These are phyloP conservation scores for Probosciger aterrimus DNA, from an alignment of 2,113 vertebrate genomes.

Conservation along the genomic window DNA sequence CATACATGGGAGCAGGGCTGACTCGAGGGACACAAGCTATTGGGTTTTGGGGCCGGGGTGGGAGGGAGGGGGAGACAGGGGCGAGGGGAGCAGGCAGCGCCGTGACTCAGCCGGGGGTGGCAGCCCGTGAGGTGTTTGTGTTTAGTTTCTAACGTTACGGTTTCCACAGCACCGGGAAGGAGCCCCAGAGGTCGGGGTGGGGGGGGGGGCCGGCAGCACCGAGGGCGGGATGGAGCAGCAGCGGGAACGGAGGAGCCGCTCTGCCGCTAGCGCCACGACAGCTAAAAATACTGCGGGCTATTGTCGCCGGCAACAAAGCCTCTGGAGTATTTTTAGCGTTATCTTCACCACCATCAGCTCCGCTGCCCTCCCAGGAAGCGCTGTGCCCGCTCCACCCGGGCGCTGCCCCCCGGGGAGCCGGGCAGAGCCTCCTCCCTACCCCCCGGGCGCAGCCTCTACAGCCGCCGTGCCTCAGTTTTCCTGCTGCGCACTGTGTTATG, in stretches of 20 bases:
- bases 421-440: background rate
- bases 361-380: background rate
- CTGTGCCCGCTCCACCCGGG: background rate
- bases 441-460: background rate
- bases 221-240: background rate
- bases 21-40: background rate
- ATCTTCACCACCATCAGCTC: background rate
- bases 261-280: background rate
- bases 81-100: background rate
- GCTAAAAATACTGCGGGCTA: conserved; percentile 49
- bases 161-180: conserved; percentile 38
- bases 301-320: conserved; percentile 43
- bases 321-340: conserved; percentile 25
- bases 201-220: background rate
- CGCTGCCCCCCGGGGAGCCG: background rate
- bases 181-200: background rate
- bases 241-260: background rate
- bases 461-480: background rate
- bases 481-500: background rate
- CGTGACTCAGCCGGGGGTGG: conserved; percentile 48
- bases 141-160: conserved; percentile 57
- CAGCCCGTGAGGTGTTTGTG: conserved; percentile 30
- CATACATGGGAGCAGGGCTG: background rate
- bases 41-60: background rate
- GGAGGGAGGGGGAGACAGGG: background rate